Percentiles rank a stretch among this genome's conserved stretches.
These are phyloP conservation scores for Cantharis lateralis DNA, from an alignment of 2,888 invertebrate genomes.

Conservation along the genomic window DNA sequence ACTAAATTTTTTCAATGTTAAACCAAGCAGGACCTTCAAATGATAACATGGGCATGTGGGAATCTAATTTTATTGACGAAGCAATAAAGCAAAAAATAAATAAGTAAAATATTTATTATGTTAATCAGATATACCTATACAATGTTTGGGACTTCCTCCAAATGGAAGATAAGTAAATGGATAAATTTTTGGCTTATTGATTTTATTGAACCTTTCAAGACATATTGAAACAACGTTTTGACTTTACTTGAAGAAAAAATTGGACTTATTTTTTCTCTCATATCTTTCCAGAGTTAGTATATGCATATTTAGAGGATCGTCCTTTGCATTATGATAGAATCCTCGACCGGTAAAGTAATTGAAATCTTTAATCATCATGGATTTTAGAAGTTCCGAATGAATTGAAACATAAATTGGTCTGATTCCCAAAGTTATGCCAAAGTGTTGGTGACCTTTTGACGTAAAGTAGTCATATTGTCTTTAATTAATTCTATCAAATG, in stretches of 20 bases:
- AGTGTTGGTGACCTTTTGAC: neutral
- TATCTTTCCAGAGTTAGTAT: neutral
- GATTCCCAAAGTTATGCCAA: neutral
- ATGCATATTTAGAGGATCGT: neutral
- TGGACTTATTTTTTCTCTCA: neutral
- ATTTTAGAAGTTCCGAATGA: neutral
- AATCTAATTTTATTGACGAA: neutral
- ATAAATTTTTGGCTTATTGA: neutral
- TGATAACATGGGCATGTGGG: neutral
- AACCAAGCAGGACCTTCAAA: neutral
- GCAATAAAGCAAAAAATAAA: too few species aligned
- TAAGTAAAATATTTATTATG: neutral
- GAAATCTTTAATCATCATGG: neutral
- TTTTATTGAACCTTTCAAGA: neutral
- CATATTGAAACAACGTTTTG: neutral
- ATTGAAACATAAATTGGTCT: neutral
- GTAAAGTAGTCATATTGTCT: too few species aligned
- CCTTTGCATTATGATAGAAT: neutral
- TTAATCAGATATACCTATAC: neutral
- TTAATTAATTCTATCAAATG: neutral
- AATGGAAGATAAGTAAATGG: neutral
- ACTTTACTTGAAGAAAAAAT: neutral
- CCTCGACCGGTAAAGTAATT: neutral
- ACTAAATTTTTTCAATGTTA: neutral
- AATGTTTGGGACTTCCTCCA: neutral